Conservation (phyloP, 2,888 invertebrate genomes). For the Hypercompe scribonia region DNA sequence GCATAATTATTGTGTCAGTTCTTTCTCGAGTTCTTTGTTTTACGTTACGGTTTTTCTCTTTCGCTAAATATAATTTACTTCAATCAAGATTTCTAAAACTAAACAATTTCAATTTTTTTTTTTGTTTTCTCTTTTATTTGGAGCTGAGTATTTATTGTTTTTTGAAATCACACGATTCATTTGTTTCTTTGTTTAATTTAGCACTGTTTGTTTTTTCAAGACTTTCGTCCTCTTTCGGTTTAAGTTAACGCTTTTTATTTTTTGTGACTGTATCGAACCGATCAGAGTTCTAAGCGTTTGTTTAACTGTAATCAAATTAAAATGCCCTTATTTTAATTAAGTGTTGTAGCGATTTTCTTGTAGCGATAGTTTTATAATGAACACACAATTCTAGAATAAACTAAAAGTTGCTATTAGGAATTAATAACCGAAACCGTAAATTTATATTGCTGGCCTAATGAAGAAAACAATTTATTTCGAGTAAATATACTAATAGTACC, state of each 20-base stretch:
- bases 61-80: background rate
- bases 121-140: background rate
- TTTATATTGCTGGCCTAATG: background rate
- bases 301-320: background rate
- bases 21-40: background rate
- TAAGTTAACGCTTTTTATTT: background rate
- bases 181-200: background rate
- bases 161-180: conserved; percentile 10
- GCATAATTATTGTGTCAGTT: background rate
- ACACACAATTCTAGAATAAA: no score
- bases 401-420: no score
- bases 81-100: conserved; percentile 1
- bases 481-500: background rate
- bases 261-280: background rate
- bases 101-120: background rate
- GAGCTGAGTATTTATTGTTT: background rate
- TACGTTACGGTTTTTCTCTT: background rate
- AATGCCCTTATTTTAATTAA: no score
- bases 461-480: background rate
- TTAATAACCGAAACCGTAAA: background rate
- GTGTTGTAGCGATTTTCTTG: no score
- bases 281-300: background rate
- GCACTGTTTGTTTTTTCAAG: background rate
- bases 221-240: conserved; percentile 2
- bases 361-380: no score